phyloP scores from a whole-genome alignment of 2,888 invertebrate genomes.

The Dryadula phaetusa region DNA sequence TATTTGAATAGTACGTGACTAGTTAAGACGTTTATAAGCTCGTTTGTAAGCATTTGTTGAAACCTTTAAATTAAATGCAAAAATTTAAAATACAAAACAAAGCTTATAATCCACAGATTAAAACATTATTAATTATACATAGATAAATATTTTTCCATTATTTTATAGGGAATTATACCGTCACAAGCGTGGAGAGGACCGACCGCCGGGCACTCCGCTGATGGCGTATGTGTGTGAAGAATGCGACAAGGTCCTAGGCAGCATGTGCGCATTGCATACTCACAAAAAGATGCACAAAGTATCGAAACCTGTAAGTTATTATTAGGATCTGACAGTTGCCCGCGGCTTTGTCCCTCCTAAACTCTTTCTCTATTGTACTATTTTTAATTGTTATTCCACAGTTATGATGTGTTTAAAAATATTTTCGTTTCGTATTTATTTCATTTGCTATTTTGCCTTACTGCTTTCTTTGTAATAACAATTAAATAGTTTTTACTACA shows the following conservation, averaged over 20 bases:
- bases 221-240: constrained; percentile 83
- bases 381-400: too few relatives aligned
- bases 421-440: too few relatives aligned
- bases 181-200: constrained; percentile 77
- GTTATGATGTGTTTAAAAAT: too few relatives aligned
- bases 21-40: too few relatives aligned
- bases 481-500: not conserved
- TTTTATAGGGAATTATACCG: constrained; percentile 68
- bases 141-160: too few relatives aligned
- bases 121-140: too few relatives aligned
- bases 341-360: not conserved
- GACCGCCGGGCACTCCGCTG: constrained; percentile 69
- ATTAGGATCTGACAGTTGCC: not conserved
- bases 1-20: too few relatives aligned
- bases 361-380: not conserved
- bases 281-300: constrained; percentile 85
- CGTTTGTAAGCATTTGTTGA: too few relatives aligned
- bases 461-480: not conserved
- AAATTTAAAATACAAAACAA: not conserved
- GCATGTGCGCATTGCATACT: constrained; percentile 79
- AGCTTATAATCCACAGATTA: too few relatives aligned
- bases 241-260: constrained; percentile 84
- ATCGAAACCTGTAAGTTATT: constrained; percentile 75
- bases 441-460: not conserved
- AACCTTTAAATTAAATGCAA: too few relatives aligned